Conservation (phyloP, 1,140 invertebrate species). For the roundworm (Caenorhabditis elegans) region DNA sequence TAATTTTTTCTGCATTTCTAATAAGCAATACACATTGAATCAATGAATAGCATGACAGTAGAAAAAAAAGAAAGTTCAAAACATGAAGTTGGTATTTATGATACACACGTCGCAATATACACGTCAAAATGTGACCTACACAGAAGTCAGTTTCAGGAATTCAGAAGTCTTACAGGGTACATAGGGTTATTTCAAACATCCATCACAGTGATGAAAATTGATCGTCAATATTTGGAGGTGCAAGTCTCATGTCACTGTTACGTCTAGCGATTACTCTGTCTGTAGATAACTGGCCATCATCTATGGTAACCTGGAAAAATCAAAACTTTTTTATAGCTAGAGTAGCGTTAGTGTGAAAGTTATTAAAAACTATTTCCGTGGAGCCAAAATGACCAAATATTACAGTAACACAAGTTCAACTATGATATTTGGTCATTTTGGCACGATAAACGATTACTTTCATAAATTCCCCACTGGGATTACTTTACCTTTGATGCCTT, state of each 20-base stretch:
- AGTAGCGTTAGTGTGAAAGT: no score
- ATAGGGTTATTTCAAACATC: not conserved
- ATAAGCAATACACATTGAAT: not conserved
- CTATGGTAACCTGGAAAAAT: not conserved
- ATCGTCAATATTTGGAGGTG: not conserved
- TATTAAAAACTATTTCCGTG: no score
- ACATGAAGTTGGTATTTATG: slow-evolving; percentile 13
- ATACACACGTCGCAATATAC: slow-evolving; percentile 36
- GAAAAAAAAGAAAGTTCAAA: not conserved
- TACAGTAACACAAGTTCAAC: no score
- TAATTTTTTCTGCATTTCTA: not conserved
- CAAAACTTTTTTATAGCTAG: no score
- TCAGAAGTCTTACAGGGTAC: slow-evolving; percentile 13
- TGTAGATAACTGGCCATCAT: not conserved
- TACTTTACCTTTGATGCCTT: no score
- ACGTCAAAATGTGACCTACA: slow-evolving; percentile 30
- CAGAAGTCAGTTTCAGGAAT: slow-evolving; percentile 11
- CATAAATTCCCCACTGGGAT: no score
- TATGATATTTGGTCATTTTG: no score
- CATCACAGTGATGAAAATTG: slow-evolving; percentile 23
- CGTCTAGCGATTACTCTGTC: slow-evolving; percentile 31
- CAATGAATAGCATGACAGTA: slow-evolving; percentile 1
- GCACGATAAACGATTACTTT: no score
- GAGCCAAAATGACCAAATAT: no score
- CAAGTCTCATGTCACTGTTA: slow-evolving; percentile 17